Evolutionary conservation across 1,140 invertebrate genomes (phyloP), one percentile per base, ranked within the genome.

Genomic region (Lordiphosa mommai): DNA sequence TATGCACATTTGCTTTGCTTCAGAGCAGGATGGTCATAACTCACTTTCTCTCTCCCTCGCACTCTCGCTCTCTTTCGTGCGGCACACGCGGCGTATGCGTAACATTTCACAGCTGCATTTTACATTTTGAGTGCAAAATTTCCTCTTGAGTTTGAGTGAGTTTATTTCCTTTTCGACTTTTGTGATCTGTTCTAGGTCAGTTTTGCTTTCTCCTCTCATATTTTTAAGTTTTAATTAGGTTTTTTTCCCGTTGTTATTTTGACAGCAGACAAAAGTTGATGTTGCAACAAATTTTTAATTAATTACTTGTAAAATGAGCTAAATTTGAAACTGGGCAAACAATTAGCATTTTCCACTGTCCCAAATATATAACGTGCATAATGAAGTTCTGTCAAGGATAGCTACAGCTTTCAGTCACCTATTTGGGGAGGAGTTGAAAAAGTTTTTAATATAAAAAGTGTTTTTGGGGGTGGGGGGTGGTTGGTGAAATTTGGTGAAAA

Each of bases 171-270:
- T 53, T 55, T 60, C 65, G 38, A 53, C 40, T 59, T 52, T 47
- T 41, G 17, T 7, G 55, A 51, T 44, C 55, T 70, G 61, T 67
- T 77, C 67, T 76, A 56, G 66, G 71, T 67, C 73, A 76, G 60
- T 61, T 60, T 37, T 51, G 30, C 40, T 50, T 51, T 53, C 43
- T 16, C 33, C 29, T 29, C 50, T 65, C 66, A 63, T 67, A 58
- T 74, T 60, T 74, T 82, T 65, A 84, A 84, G 68, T 84, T 84
- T 84, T 84, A 84, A 84, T 84, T 84, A 84, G 59, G 51, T 58
- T 74, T 82, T 79, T 58, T 61, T 66, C n/a, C 46, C 48, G 33
- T 41, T 65, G 63, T 50, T 76, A 63, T 67, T 82, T 71, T 52
- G 67, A 63, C 70, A 71, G 69, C 38, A 63, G 36, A 50, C 50